Conservation (phyloP, 2,113 vertebrate species). For the Ageneiosus marmoratus region DNA sequence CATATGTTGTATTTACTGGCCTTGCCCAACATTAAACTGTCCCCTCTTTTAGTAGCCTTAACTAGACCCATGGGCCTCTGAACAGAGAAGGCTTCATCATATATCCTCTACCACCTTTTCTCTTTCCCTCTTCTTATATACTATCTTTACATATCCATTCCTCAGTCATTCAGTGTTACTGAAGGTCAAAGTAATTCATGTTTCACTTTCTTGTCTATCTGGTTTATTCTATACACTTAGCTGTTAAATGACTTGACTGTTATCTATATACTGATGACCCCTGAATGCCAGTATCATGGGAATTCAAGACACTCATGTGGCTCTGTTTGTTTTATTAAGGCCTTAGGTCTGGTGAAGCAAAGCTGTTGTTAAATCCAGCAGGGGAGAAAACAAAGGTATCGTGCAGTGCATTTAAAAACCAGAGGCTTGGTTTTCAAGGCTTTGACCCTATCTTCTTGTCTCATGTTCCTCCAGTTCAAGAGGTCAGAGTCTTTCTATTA, state of each 20-base stretch:
- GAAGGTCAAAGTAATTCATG: slow-evolving; percentile 21
- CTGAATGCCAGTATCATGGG: slow-evolving; percentile 26
- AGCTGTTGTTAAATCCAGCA: neutral
- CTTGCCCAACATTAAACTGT: slow-evolving; percentile 63
- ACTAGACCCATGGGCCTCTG: slow-evolving; percentile 67
- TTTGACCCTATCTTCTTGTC: slow-evolving; percentile 16
- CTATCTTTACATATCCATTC: slow-evolving; percentile 54
- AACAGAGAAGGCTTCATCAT: slow-evolving; percentile 49
- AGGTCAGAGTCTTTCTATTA: slow-evolving; percentile 23
- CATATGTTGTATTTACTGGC: slow-evolving; percentile 69
- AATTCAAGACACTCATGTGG: slow-evolving; percentile 14
- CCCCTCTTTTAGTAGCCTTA: slow-evolving; percentile 64
- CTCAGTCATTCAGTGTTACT: slow-evolving; percentile 15
- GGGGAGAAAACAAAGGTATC: neutral
- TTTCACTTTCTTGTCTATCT: slow-evolving; percentile 1
- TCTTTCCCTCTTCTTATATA: slow-evolving; percentile 62
- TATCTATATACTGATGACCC: slow-evolving; percentile 14
- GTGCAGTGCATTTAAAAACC: neutral
- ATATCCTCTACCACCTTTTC: slow-evolving; percentile 51
- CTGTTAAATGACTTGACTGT: slow-evolving; percentile 3
- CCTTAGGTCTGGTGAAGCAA: neutral
- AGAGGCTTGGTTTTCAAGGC: slow-evolving; percentile 15
- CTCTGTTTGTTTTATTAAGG: slow-evolving; percentile 49
- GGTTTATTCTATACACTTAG: slow-evolving; percentile 1
- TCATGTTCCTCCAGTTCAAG: slow-evolving; percentile 21